Base-by-base conservation (phyloP, 2,113 vertebrate species). In the Chaenogobius annularis region DNA sequence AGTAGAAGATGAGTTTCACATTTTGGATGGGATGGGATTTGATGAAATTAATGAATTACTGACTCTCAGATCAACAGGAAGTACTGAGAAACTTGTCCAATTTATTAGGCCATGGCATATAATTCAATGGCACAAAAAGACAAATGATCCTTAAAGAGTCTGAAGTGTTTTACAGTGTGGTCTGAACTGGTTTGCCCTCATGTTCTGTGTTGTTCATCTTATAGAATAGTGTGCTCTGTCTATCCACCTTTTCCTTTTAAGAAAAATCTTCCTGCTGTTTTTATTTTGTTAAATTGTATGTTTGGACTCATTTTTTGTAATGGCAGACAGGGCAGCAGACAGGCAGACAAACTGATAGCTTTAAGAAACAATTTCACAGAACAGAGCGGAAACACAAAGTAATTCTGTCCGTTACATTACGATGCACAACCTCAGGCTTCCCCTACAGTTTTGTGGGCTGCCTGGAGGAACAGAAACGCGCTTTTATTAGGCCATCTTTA, bases 301-400 rank as follows among this genome's bases (percentile, higher is more conserved):
- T 61, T 73, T n/a, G 14, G 71, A 68, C 54, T 58, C 46, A 61
- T 73, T 68, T 55, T 47, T 17, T 63, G 35, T 63, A 56, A 52
- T 80, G 76, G 63, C 65, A 76, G 14, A 15, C 68, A 64, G 54
- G 43, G 61, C 79, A 52, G 64, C 68, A 72, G 65, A 75, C 26
- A 75, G 46, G 82, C 54, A 73, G 46, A 84, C 54, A 79, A 80
- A 75, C 79, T 81, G 80, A 86, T 86, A 80, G 75, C 82, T 65
- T 40, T 26, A 46, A 79, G 71, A 77, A 61, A 69, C 69, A 73
- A 80, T 85, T 85, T 85, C 15, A 66, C 65, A 72, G 70, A 83
- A 83, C 79, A 79, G 47, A 79, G 72, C 69, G 72, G 66, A 80
- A 79, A 74, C 59, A 79, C 73, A 82, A 74, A 40, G 3, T 69